These are phyloP conservation scores for Plectropomus leopardus DNA, from an alignment of 2,113 vertebrate species.

Conservation along the genomic window DNA sequence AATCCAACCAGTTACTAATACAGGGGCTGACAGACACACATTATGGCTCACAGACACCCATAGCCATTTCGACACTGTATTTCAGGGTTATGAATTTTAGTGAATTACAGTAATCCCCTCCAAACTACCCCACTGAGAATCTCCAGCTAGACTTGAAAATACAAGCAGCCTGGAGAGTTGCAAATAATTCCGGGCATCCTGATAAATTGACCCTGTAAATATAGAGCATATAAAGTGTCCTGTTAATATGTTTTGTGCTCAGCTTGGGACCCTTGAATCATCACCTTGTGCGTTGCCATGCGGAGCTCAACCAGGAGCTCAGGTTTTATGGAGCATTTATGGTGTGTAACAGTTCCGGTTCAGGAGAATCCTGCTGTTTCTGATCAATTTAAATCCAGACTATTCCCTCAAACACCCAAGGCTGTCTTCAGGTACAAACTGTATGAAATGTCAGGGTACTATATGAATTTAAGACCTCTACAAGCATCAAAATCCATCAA, in stretches of 20 bases:
- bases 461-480: background rate
- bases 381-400: slow-evolving; percentile 27
- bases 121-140: background rate
- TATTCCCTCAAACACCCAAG: background rate
- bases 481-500: background rate
- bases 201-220: slow-evolving; percentile 44
- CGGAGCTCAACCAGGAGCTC: slow-evolving; percentile 25
- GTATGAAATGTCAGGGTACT: background rate
- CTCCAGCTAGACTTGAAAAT: background rate
- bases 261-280: slow-evolving; percentile 34
- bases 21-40: background rate
- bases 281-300: slow-evolving; percentile 1
- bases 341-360: slow-evolving; percentile 11
- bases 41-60: slow-evolving; percentile 17
- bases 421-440: background rate
- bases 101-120: slow-evolving; percentile 1
- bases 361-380: slow-evolving; percentile 3
- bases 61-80: background rate
- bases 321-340: slow-evolving; percentile 38
- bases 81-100: background rate
- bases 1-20: slow-evolving; percentile 31
- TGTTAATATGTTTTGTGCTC: slow-evolving; percentile 33
- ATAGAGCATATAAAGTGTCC: background rate
- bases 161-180: background rate
- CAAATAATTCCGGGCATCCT: background rate